These are phyloP conservation scores for Nyctibius grandis DNA, from an alignment of 2,797 vertebrate genomes.

Conservation along the genomic window DNA sequence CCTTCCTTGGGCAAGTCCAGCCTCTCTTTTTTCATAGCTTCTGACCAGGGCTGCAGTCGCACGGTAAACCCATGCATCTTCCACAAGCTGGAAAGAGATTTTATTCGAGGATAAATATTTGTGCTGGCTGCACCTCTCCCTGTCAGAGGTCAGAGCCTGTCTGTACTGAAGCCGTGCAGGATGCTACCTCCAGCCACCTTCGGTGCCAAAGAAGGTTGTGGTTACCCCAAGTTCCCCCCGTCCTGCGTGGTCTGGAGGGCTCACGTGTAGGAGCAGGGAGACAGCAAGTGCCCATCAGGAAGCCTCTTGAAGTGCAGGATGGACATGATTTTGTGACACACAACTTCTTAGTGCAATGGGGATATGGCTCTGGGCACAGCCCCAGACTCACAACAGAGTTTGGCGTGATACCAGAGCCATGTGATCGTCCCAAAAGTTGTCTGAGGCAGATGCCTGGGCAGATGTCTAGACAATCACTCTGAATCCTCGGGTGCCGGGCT, in stretches of 20 bases:
- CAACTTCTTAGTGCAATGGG: neutral
- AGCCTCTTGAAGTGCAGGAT: neutral
- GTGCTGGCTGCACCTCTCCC: neutral
- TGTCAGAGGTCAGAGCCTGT: neutral
- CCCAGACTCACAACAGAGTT: neutral
- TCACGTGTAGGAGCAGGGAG: neutral
- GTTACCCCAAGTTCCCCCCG: neutral
- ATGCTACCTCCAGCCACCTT: neutral
- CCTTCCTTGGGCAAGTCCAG: neutral
- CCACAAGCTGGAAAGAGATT: neutral
- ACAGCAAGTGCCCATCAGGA: neutral
- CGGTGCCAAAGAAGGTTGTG: rapidly evolving
- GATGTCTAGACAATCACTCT: neutral
- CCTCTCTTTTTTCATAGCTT: neutral
- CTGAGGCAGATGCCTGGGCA: neutral
- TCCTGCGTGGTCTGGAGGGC: neutral
- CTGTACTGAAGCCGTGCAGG: neutral
- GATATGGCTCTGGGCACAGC: neutral
- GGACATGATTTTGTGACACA: neutral
- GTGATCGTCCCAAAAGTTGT: neutral
- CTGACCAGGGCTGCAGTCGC: neutral
- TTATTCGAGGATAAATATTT: neutral
- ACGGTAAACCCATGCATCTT: neutral
- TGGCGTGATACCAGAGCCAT: neutral
- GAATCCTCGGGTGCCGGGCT: neutral